Evolutionary conservation across 2,888 invertebrate species (phyloP), one percentile per base, ranked within the genome.

Genomic region (Pachliopta kotzebuea): DNA sequence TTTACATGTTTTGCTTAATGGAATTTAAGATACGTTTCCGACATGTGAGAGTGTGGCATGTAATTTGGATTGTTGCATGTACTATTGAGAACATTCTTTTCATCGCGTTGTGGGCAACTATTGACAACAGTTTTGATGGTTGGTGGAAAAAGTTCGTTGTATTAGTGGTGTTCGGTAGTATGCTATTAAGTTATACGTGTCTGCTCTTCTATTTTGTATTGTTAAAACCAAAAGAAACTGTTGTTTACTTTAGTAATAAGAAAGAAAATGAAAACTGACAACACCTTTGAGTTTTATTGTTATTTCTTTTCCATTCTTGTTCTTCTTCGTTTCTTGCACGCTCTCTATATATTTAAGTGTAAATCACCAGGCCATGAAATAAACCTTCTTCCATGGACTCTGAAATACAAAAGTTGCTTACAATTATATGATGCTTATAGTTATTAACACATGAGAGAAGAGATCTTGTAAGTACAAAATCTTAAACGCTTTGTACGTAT

Each of bases 11-110:
- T 79, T 95, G 95, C 75, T 88, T 96, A 55, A 94, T 96, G 76
- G 96, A 96, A 84, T 96, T 96, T 74, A 95, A 96, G 78, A 93
- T 96, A 63, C 94, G 94, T 80, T 96, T 96, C 79, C 94, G 94
- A 70, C 94, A 95, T 75, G 93, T 95, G 23, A 93, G 94, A 6
- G 89, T 94, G 62, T 95, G 96, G 93, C 94, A 96, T 73, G 85
- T 93, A 69, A 92, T 93, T 60, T 96, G 95, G 87, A 93, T 95
- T 74, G 79, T 93, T 60, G 86, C 96, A 56, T 93, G 94, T 56
- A 93, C 94, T 66, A 71, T 90, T 31, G 95, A 96, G 84, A 96
- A 95, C 74, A 85, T 94, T 56, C 74, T 93, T 21, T 94, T 96
- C 87, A 94, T 95, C n/a, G 80, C 94, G n/a, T 80, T 94, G 55